Percentiles rank a stretch among this genome's conserved stretches.
Evolutionary conservation across 2,888 invertebrate species (phyloP).

Genomic region (Drosophila cyrtoloma): DNA sequence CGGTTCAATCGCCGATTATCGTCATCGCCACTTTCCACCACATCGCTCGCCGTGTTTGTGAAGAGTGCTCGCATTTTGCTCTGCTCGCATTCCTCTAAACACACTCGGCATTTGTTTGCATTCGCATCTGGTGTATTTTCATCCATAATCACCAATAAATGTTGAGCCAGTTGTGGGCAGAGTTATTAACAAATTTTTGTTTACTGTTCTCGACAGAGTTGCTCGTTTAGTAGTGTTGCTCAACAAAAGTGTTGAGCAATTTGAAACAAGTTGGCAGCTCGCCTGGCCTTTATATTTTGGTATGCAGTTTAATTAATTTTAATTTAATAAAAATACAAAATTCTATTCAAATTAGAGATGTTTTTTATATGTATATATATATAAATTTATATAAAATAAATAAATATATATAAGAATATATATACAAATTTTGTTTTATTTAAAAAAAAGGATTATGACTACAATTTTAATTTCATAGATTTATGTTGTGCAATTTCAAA

Average conservation of each 20-base stretch:
- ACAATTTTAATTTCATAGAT: neutral
- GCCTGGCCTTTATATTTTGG: neutral
- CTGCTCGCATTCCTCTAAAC: conserved; percentile 29
- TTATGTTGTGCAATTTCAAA: neutral
- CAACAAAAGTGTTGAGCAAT: neutral
- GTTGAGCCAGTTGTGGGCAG: neutral
- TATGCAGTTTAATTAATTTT: conserved; percentile 2
- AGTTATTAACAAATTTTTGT: conserved; percentile 31
- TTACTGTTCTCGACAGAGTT: conserved; percentile 38
- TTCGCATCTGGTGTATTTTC: conserved; percentile 1
- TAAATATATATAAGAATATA: too few relatives aligned
- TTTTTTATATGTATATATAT: neutral
- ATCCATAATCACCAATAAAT: conserved; percentile 29
- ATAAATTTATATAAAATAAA: neutral
- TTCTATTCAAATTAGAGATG: neutral
- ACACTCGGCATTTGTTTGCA: conserved; percentile 36
- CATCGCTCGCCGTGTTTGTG: neutral
- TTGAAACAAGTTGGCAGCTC: conserved; percentile 32
- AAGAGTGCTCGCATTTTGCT: conserved; percentile 38
- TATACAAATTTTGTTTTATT: neutral
- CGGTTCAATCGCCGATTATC: conserved; percentile 20
- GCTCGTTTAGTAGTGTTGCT: conserved; percentile 11
- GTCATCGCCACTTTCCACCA: conserved; percentile 10
- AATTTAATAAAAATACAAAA: neutral
- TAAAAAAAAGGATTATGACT: neutral